phyloP scores from a whole-genome alignment of 2,888 invertebrate species.

The Microchrysa polita region DNA sequence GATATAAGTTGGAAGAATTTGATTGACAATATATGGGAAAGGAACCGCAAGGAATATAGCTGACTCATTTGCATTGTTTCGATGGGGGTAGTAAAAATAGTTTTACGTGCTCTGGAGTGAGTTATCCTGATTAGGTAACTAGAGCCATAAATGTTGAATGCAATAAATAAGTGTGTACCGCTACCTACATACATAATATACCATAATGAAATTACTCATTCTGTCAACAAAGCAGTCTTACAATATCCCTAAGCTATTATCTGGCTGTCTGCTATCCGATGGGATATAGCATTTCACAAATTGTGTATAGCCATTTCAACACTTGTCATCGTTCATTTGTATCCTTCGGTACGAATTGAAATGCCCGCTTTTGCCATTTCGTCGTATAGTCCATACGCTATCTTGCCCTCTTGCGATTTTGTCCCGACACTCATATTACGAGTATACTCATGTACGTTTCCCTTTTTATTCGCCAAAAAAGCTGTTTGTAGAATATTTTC shows the following conservation, averaged over 20 bases:
- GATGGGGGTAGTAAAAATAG: too few species aligned
- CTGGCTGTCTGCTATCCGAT: neutral
- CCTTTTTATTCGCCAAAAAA: neutral
- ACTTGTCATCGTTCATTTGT: slow-evolving; percentile 10
- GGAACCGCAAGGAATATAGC: too few species aligned
- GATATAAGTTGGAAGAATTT: slow-evolving; percentile 35
- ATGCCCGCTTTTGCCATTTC: neutral
- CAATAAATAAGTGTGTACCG: too few species aligned
- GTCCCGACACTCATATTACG: too few species aligned
- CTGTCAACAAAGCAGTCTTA: slow-evolving; percentile 24
- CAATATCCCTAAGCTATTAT: slow-evolving; percentile 1
- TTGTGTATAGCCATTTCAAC: neutral
- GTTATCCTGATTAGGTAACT: too few species aligned
- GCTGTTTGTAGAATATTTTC: neutral
- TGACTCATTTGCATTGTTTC: too few species aligned
- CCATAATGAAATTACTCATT: slow-evolving; percentile 3
- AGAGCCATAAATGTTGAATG: too few species aligned
- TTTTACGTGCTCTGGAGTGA: too few species aligned
- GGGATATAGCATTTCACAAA: slow-evolving; percentile 14
- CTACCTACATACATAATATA: too few species aligned
- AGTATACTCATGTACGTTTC: slow-evolving; percentile 8
- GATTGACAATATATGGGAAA: slow-evolving; percentile 7
- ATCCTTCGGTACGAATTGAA: neutral
- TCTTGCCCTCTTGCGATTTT: neutral
- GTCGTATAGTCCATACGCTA: neutral